Evolutionary conservation across 2,113 vertebrate genomes (phyloP), one percentile per base, ranked within the genome.

Genomic region (Callaeas wilsoni): DNA sequence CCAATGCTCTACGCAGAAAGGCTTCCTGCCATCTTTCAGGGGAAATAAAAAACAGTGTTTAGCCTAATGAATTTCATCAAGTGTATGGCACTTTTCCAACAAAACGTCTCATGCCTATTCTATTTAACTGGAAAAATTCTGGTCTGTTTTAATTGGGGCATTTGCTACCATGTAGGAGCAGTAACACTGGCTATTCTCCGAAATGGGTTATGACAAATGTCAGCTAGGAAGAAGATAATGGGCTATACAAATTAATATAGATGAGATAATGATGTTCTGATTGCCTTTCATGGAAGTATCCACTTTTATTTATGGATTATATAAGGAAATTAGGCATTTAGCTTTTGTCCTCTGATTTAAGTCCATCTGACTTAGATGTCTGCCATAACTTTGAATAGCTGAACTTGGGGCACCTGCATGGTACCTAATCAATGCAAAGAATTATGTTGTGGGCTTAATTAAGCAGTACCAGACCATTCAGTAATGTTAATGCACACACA

Each of bases 371-470:
- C n/a, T 85, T 68, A n/a, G 62, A 49, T 76, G 4, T 71, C 18
- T 46, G 20, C n/a, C 44, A 52, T 56, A 69, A 87, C 55, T 87
- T 69, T 60, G 53, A 82, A 53, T 27, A 67, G 37, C 46, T 92
- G 83, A 89, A 89, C 73, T 35, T 77, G 59, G 15, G 53, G 63
- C 32, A 84, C 30, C 56, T 80, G 23, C 20, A 30, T 65, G 35
- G 57, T 84, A 87, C 73, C 77, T 74, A 94, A 96, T 96, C 93
- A 87, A 87, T 95, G 90, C 91, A 74, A 94, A 95, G 57, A 55
- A 95, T 86, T 74, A 93, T 75, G 73, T n/a, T 93, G 90, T 89
- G 81, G 79, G 59, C 76, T 97, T 94, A 95, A 96, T 97, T 93
- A 96, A 96, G 69, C 86, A 95, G 82, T 88, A 93, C 80, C 41